Percentiles rank a stretch among this genome's conserved stretches.
Conservation (phyloP, 23 tunicate genomes). For the Clavelina lepadiformis region DNA sequence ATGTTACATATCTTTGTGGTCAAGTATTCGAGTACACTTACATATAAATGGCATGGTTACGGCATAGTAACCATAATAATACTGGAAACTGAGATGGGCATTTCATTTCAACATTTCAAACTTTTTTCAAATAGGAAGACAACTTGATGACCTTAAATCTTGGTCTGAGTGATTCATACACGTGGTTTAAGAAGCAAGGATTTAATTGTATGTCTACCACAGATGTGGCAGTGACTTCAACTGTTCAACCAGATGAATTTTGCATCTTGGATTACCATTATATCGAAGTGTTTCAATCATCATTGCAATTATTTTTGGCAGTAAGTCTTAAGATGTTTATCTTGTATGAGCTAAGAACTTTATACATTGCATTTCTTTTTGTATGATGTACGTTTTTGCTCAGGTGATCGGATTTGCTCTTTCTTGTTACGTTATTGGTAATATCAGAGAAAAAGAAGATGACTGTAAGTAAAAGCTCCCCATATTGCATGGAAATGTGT, state of each 20-base stretch:
- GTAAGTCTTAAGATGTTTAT: too few species aligned
- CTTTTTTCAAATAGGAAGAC: constrained; percentile 44
- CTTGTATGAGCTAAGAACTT: too few species aligned
- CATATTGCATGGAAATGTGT: too few species aligned
- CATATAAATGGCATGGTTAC: too few species aligned
- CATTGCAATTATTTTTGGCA: constrained; percentile 50
- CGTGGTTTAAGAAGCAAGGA: constrained; percentile 55
- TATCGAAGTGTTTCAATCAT: constrained; percentile 63
- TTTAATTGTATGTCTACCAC: constrained; percentile 22
- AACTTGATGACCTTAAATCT: constrained; percentile 46
- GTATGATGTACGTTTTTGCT: too few species aligned
- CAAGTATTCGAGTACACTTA: too few species aligned
- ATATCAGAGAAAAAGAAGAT: constrained; percentile 36
- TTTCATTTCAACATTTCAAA: too few species aligned
- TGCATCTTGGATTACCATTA: constrained; percentile 55
- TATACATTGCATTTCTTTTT: too few species aligned
- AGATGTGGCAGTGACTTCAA: not conserved
- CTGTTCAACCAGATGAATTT: not conserved
- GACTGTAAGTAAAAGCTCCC: constrained; percentile 41
- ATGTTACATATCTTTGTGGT: too few species aligned
- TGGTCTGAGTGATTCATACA: constrained; percentile 34
- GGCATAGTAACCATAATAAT: too few species aligned
- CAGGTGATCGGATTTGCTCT: constrained; percentile 55
- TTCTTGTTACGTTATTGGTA: constrained; percentile 55
- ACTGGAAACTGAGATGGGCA: too few species aligned